phyloP scores from a whole-genome alignment of 2,797 vertebrate genomes.

The Anisognathus igniventris region DNA sequence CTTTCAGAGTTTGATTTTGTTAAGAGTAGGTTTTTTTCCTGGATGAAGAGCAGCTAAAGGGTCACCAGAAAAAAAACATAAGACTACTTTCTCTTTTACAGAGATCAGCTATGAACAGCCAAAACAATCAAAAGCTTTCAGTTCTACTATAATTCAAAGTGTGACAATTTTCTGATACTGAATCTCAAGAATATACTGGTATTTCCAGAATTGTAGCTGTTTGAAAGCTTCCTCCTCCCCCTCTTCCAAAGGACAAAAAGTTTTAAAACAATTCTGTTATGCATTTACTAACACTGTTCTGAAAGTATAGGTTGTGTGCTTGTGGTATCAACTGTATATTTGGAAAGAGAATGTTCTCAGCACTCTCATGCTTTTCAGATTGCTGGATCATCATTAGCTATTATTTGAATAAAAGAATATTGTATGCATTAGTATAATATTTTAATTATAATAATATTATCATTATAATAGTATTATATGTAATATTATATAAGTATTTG shows the following conservation, averaged over 20 bases:
- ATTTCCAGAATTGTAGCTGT: background rate
- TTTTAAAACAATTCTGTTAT: background rate
- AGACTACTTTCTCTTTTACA: background rate
- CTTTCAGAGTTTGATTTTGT: background rate
- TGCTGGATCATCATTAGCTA: background rate
- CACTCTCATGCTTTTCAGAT: background rate
- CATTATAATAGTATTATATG: too few relatives aligned
- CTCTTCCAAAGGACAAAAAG: background rate
- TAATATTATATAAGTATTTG: background rate
- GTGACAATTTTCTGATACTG: background rate
- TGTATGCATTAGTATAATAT: background rate
- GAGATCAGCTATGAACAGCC: background rate
- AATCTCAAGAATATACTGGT: background rate
- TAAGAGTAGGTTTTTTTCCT: rapidly evolving
- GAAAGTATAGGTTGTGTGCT: background rate
- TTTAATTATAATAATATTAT: background rate
- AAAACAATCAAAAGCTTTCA: background rate
- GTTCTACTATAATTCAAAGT: background rate
- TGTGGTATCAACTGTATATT: background rate
- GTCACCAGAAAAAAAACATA: background rate
- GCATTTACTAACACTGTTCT: background rate
- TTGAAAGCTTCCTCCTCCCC: background rate
- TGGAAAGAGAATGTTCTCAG: background rate
- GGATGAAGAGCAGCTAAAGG: background rate
- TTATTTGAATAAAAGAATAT: background rate